Conservation (phyloP, 2,888 invertebrate genomes). For the Thecocarcelia acutangulata region DNA sequence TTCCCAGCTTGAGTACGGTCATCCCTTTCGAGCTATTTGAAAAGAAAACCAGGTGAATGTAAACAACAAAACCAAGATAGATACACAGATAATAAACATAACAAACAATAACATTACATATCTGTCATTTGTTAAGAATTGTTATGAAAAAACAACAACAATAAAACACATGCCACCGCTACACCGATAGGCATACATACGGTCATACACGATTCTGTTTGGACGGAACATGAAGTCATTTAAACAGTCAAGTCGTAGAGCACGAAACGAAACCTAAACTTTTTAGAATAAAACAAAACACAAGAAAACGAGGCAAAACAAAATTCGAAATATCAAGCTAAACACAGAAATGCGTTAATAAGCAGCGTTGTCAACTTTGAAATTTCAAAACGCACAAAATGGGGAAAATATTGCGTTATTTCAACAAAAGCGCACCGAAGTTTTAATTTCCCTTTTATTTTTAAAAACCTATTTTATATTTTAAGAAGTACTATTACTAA, state of each 20-base stretch:
- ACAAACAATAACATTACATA: constrained; percentile 51
- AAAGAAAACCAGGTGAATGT: constrained; percentile 29
- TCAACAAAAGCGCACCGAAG: too few relatives aligned
- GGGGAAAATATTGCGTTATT: too few relatives aligned
- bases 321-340: constrained; percentile 19
- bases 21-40: constrained; percentile 17
- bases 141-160: constrained; percentile 40
- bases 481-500: too few relatives aligned
- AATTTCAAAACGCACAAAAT: too few relatives aligned
- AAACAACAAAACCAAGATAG: constrained; percentile 24
- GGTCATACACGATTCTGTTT: constrained; percentile 15
- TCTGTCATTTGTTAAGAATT: constrained; percentile 63
- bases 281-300: not conserved
- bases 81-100: constrained; percentile 11
- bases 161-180: constrained; percentile 45
- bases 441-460: too few relatives aligned
- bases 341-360: constrained; percentile 43
- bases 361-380: too few relatives aligned
- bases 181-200: constrained; percentile 40
- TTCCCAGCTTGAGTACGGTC: constrained; percentile 3
- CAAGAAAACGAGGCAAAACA: not conserved
- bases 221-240: constrained; percentile 42
- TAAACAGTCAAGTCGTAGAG: constrained; percentile 36
- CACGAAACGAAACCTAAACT: constrained; percentile 19
- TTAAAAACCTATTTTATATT: too few relatives aligned